phyloP scores from a whole-genome alignment of 2,888 invertebrate genomes.

The Meiosimyza decipiens region DNA sequence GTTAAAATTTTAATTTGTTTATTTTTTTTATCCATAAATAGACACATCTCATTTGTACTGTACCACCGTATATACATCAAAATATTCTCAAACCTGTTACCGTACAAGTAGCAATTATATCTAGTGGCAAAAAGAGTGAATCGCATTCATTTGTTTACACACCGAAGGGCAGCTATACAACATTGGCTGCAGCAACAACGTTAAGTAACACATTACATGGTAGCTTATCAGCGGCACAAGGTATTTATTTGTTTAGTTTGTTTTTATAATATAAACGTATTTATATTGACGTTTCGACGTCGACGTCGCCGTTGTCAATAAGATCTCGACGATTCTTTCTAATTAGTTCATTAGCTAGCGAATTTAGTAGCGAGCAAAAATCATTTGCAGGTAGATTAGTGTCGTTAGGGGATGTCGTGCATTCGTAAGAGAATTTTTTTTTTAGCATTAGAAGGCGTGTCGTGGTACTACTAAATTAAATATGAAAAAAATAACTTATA shows the following conservation, averaged over 20 bases:
- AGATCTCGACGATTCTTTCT: too few species aligned
- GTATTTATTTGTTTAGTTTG: slow-evolving; percentile 61
- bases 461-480: too few species aligned
- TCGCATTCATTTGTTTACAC: slow-evolving; percentile 86
- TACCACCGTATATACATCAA: slow-evolving; percentile 79
- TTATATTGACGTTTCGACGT: slow-evolving; percentile 21
- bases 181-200: slow-evolving; percentile 63
- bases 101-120: slow-evolving; percentile 82
- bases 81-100: slow-evolving; percentile 76
- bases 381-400: too few species aligned
- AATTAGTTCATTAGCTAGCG: too few species aligned
- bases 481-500: too few species aligned
- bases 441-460: too few species aligned
- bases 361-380: too few species aligned
- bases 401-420: too few species aligned
- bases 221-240: slow-evolving; percentile 60
- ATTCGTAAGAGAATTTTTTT: too few species aligned
- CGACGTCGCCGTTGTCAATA: slow-evolving; percentile 9
- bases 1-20: background rate
- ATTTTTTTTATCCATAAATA: slow-evolving; percentile 63
- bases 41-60: slow-evolving; percentile 88
- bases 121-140: slow-evolving; percentile 88
- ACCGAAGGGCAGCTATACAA: slow-evolving; percentile 68
- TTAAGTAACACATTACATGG: slow-evolving; percentile 62
- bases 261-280: slow-evolving; percentile 19